These are phyloP conservation scores for Cabera pusaria DNA, from an alignment of 2,888 invertebrate genomes.

Conservation along the genomic window DNA sequence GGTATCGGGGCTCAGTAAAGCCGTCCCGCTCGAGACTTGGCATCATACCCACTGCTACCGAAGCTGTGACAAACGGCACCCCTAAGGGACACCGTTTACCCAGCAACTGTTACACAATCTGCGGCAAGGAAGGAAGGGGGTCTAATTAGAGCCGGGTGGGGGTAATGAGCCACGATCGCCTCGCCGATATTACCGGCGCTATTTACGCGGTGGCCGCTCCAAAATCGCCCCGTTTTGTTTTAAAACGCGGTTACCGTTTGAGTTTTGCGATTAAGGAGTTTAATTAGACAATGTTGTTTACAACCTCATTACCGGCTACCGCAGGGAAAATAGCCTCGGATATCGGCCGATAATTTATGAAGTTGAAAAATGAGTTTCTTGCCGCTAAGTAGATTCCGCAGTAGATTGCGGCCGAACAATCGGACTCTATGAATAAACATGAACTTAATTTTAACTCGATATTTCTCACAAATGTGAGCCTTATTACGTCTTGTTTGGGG, in stretches of 20 bases:
- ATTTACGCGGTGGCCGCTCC: conserved; percentile 79
- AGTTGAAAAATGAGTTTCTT: conserved; percentile 77
- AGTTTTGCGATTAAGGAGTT: conserved; percentile 83
- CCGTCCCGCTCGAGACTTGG: conserved; percentile 7
- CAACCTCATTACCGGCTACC: conserved; percentile 78
- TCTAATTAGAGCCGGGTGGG: conserved; percentile 75
- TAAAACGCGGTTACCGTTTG: conserved; percentile 81
- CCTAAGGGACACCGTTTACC: conserved; percentile 17
- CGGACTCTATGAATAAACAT: conserved; percentile 64
- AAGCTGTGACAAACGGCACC: conserved; percentile 14
- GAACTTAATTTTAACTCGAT: conserved; percentile 44
- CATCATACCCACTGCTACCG: not conserved
- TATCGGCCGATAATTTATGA: conserved; percentile 78
- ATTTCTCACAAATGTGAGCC: conserved; percentile 33
- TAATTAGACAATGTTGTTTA: conserved; percentile 83
- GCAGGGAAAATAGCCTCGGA: conserved; percentile 67
- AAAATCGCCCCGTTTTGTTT: conserved; percentile 82
- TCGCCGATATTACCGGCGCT: conserved; percentile 79
- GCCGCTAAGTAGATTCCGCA: conserved; percentile 60
- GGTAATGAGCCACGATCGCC: conserved; percentile 83
- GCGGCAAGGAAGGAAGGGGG: conserved; percentile 53
- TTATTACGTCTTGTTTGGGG: conserved; percentile 37
- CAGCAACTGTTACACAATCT: conserved; percentile 21
- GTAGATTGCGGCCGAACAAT: conserved; percentile 61
- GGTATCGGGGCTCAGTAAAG: conserved; percentile 34